Evolutionary conservation across 2,888 invertebrate species (phyloP).

Genomic region (Anoncus sp.): DNA sequence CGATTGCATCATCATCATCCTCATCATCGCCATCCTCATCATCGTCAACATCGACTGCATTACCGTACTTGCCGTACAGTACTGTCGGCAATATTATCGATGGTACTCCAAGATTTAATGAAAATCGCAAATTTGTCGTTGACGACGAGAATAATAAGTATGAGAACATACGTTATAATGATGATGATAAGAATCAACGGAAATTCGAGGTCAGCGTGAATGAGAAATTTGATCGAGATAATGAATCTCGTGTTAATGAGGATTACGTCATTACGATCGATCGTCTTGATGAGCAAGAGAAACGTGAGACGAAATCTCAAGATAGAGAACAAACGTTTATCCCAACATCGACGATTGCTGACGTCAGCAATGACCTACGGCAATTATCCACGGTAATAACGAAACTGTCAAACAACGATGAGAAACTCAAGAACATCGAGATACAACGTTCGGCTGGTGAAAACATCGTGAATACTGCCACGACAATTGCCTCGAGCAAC

Average conservation of each 20-base stretch:
- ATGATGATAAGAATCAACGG: conserved; percentile 14
- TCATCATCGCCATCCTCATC: conserved; percentile 29
- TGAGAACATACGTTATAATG: conserved; percentile 10
- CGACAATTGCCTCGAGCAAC: conserved; percentile 37
- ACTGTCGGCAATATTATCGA: background rate
- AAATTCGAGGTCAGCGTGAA: conserved; percentile 1
- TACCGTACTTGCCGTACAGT: conserved; percentile 20
- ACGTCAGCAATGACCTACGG: conserved; percentile 9
- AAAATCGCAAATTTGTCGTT: background rate
- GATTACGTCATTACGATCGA: conserved; percentile 37
- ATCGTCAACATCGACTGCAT: conserved; percentile 12
- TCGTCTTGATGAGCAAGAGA: conserved; percentile 19
- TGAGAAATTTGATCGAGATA: conserved; percentile 40
- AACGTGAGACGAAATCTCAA: background rate
- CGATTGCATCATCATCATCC: conserved; percentile 17
- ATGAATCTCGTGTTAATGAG: conserved; percentile 49
- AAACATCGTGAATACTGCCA: background rate
- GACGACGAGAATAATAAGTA: background rate
- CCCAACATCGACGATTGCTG: conserved; percentile 17
- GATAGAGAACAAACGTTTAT: conserved; percentile 6
- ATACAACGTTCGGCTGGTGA: background rate
- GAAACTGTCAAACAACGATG: conserved; percentile 26
- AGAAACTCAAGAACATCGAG: background rate
- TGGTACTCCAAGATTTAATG: conserved; percentile 3
- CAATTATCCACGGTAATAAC: conserved; percentile 40